Conservation (phyloP, 2,888 invertebrate species). For the Melanostoma mellinum region DNA sequence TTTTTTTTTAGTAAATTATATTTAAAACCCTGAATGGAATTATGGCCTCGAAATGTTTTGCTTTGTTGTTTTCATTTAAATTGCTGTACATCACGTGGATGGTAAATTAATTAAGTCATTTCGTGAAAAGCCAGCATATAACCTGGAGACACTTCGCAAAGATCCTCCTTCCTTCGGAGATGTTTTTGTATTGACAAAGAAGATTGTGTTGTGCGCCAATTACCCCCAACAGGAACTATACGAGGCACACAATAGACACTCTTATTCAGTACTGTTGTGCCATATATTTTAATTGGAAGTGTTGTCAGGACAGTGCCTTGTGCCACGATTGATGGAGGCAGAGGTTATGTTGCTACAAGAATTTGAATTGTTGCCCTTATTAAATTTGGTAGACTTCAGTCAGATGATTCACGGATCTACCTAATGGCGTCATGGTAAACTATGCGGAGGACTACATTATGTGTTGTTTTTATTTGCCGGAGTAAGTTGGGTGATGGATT, state of each 20-base stretch:
- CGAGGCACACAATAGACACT: conserved; percentile 29
- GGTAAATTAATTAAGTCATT: background rate
- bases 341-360: conserved; percentile 6
- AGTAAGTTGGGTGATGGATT: conserved; percentile 42
- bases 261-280: conserved; percentile 9
- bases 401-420: conserved; percentile 15
- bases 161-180: too few species aligned
- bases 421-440: conserved; percentile 37
- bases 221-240: conserved; percentile 38
- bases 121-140: too few species aligned
- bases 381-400: conserved; percentile 14
- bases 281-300: conserved; percentile 60
- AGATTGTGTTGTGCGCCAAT: conserved; percentile 37
- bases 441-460: conserved; percentile 24
- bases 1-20: conserved; percentile 12
- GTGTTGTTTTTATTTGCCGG: conserved; percentile 31
- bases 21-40: conserved; percentile 65
- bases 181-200: too few species aligned
- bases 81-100: conserved; percentile 6
- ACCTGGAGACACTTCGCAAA: too few species aligned
- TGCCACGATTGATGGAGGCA: conserved; percentile 36
- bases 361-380: conserved; percentile 44
- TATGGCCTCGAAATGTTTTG: conserved; percentile 59
- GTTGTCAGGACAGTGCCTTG: conserved; percentile 40
- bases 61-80: conserved; percentile 1